Percentiles rank a stretch among this genome's conserved stretches.
These are phyloP conservation scores for Proisotoma minuta DNA, from an alignment of 2,888 invertebrate species.

Conservation along the genomic window DNA sequence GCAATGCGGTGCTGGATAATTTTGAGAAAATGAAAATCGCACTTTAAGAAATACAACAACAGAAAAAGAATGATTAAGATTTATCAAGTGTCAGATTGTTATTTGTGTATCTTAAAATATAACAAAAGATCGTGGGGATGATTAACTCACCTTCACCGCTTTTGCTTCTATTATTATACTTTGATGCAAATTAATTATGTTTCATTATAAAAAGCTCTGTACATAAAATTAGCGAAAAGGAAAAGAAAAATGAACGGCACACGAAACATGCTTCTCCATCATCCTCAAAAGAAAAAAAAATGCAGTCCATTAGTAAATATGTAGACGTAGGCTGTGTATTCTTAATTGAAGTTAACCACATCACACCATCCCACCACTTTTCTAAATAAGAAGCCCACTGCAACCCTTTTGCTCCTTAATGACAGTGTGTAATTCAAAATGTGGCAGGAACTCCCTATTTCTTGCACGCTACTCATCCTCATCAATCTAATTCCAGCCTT, in stretches of 20 bases:
- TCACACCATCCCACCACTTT: conserved; percentile 1
- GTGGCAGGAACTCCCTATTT: background rate
- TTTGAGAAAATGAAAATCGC: too few species aligned
- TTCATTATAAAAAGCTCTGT: conserved; percentile 45
- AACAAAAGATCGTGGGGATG: too few species aligned
- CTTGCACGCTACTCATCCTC: conserved; percentile 16
- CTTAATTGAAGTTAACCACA: background rate
- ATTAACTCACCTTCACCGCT: too few species aligned
- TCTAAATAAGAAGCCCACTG: background rate
- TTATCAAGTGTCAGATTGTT: conserved; percentile 38
- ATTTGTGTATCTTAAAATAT: conserved; percentile 3
- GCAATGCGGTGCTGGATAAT: too few species aligned
- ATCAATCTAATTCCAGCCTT: conserved; percentile 18
- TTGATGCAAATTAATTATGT: conserved; percentile 44
- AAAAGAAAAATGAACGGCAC: conserved; percentile 4
- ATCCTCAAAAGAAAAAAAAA: background rate
- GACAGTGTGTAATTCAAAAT: conserved; percentile 5
- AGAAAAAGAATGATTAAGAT: conserved; percentile 29
- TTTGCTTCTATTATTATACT: too few species aligned
- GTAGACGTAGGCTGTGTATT: background rate
- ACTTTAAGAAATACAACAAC: too few species aligned
- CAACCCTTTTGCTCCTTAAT: background rate
- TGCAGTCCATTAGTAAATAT: too few species aligned
- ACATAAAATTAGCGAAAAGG: conserved; percentile 11
- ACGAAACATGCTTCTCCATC: conserved; percentile 7